A percentile compares a stretch with the other conserved stretches of the same genome.
These are phyloP conservation scores for Alviniconcha strummeri DNA, from an alignment of 2,888 invertebrate species.

Conservation along the genomic window DNA sequence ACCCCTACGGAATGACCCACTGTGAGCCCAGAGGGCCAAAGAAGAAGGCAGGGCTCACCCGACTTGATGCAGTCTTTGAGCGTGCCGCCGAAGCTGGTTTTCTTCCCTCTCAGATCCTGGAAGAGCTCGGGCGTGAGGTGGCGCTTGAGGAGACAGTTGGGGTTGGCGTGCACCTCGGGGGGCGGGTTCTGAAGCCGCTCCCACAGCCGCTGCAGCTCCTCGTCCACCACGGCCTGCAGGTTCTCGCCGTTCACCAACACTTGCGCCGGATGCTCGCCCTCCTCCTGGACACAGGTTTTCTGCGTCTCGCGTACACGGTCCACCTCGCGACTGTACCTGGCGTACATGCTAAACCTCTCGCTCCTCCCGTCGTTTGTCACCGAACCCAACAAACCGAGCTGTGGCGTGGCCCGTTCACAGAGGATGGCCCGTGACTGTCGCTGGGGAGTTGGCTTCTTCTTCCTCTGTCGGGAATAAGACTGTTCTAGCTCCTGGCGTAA, in stretches of 20 bases:
- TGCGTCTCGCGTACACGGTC: constrained; percentile 20
- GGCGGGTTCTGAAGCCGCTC: constrained; percentile 44
- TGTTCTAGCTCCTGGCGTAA: not conserved
- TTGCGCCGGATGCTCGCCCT: not conserved
- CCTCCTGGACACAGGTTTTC: not conserved
- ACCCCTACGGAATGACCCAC: too few species aligned
- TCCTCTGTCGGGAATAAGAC: not conserved
- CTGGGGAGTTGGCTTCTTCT: not conserved
- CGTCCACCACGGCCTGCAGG: not conserved
- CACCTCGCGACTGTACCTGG: constrained; percentile 34
- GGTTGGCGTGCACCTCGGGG: constrained; percentile 45
- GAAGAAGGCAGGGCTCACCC: constrained; percentile 76
- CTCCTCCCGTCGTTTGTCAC: not conserved
- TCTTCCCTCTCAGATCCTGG: constrained; percentile 51
- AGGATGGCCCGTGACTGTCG: too few species aligned
- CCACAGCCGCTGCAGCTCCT: constrained; percentile 46
- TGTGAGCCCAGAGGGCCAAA: too few species aligned
- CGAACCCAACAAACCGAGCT: too few species aligned
- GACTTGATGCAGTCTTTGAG: constrained; percentile 77
- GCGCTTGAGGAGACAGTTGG: constrained; percentile 83
- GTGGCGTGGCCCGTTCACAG: too few species aligned
- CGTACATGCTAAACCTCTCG: constrained; percentile 32
- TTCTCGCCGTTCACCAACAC: not conserved
- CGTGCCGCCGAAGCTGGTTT: constrained; percentile 54
- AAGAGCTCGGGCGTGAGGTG: constrained; percentile 54